Base-by-base conservation (phyloP, 2,888 invertebrate genomes). In the Microctonus hyperodae region DNA sequence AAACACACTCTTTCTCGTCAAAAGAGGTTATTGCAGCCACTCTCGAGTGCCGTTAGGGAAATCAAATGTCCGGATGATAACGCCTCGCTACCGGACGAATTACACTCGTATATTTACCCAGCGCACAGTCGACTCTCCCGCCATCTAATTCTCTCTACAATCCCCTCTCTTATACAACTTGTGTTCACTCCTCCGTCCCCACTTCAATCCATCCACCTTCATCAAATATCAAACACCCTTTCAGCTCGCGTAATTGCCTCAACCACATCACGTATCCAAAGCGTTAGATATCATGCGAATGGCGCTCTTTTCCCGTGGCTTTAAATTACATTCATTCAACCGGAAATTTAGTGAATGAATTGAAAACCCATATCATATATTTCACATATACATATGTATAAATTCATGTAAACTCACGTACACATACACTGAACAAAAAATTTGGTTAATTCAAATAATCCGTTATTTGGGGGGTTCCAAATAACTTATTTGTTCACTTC, bases 41-140 rank as follows among this genome's bases (percentile, higher is more conserved):
- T 48, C 73, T 69, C 67, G 56, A n/a, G n/a, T 67, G 72, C 69
- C 71, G 69, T 73, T 72, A 64, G 74, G 73, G 74, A 74, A 75
- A 75, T 74, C 73, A 74, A 73, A 74, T 75, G 73, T 71, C 71
- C 71, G 64, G 48, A 70, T 70, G 74, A 75, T 75, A 72, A 70
- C 71, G 69, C 65, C 63, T 72, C 70, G 62, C 73, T 61, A 72
- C 70, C 74, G 69, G 73, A 73, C 69, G 71, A 72, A 74, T 74
- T 74, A 75, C 73, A 73, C 69, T 71, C 73, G 69, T 73, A 71
- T 71, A 74, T 72, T 70, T 71, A 74, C 70, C 70, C 69, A 64
- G 64, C 67, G 68, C 70, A 22, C 53, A 28, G 67, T 65, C 59
- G 44, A 56, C 67, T 20, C 40, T 11, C 3, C n/a, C n/a, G n/a